Evolutionary conservation across 2,113 vertebrate species (phyloP).

Genomic region (Melanocharis versteri): DNA sequence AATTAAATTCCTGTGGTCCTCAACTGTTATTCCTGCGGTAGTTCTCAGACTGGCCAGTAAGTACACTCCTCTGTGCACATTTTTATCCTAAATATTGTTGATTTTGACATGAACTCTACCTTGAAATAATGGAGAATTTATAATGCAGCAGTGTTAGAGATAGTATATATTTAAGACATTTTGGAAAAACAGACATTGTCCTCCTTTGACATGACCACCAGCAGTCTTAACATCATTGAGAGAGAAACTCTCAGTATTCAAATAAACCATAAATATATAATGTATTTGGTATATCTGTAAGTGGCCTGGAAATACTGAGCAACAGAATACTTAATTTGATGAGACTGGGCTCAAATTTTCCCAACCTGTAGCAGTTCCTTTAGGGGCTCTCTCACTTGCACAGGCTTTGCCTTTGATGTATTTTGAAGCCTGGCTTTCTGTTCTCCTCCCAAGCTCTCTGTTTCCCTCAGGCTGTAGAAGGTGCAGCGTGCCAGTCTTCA

Average conservation of each 20-base stretch:
- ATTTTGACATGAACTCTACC: neutral
- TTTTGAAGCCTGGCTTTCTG: neutral
- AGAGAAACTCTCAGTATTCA: neutral
- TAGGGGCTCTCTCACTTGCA: neutral
- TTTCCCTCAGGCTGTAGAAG: neutral
- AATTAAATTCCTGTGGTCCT: neutral
- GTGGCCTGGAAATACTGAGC: neutral
- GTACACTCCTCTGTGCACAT: neutral
- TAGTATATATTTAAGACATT: neutral
- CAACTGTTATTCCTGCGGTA: neutral
- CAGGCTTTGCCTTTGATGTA: neutral
- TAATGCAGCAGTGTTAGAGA: neutral
- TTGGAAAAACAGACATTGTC: neutral
- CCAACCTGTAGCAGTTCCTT: neutral
- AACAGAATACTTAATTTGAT: neutral
- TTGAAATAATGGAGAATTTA: neutral
- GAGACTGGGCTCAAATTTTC: neutral
- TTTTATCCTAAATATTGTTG: neutral
- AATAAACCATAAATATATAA: neutral
- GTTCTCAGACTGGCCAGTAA: neutral
- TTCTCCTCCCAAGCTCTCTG: neutral
- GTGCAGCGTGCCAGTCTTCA: neutral
- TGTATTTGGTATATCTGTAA: neutral
- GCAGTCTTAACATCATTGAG: neutral
- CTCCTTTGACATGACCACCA: neutral